These are phyloP conservation scores for Bubo bubo DNA, from an alignment of 2,113 vertebrate species.

Conservation along the genomic window DNA sequence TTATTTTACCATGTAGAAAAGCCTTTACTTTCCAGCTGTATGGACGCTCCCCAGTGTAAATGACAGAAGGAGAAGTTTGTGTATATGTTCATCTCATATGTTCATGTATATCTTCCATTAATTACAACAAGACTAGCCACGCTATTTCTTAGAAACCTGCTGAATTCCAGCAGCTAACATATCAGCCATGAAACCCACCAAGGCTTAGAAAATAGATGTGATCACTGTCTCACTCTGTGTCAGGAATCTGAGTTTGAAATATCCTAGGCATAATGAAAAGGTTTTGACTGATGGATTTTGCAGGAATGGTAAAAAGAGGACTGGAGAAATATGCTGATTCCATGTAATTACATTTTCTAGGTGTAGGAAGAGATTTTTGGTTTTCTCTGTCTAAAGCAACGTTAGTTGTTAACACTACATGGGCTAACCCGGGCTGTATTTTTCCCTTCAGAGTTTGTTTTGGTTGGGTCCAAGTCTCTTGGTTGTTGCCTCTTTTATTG, in stretches of 20 bases:
- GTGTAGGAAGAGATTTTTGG: not conserved
- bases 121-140: not conserved
- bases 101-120: not conserved
- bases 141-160: not conserved
- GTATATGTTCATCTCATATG: not conserved
- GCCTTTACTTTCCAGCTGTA: not conserved
- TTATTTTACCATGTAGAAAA: not conserved
- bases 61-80: not conserved
- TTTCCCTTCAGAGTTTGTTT: not conserved
- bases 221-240: not conserved
- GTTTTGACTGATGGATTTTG: not conserved
- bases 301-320: not conserved
- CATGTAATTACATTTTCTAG: accelerated
- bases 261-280: not conserved
- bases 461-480: not conserved
- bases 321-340: not conserved
- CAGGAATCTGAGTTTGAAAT: not conserved
- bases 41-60: not conserved
- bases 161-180: not conserved
- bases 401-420: accelerated
- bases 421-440: not conserved
- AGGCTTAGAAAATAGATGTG: not conserved
- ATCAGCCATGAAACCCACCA: not conserved
- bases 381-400: accelerated
- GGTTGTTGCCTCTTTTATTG: not conserved